Base-by-base conservation (phyloP, 92 coral and sea anemone species). In the Paragorgia papillata region DNA sequence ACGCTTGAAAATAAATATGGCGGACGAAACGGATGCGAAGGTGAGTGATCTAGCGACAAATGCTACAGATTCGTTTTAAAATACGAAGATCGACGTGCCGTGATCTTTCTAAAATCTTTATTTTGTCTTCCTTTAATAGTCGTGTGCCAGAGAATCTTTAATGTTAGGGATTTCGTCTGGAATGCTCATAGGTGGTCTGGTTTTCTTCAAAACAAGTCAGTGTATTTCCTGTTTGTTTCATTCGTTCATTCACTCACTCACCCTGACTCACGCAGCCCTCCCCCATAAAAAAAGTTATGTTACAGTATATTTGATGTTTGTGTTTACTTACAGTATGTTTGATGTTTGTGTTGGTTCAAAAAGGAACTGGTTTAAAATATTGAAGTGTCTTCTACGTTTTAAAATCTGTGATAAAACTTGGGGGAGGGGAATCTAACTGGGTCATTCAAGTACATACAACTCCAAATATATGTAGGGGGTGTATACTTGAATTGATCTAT, bases 151-250 rank as follows among this genome's bases (percentile, higher is more conserved):
- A 20, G 95, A 94, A 39, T 85, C 97, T 13, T 83, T 94, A 34
- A 13, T 91, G 66, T 83, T 88, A 60, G 98, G 98, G 2, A 94
- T 94, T 27, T 79, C 74, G 10, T 92, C 95, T 1, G 95, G 98
- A 9, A 41, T 91, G 29, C 67, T 81, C 10, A 46, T 79, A 66
- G 97, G 95, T 0, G 63, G 64, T 26, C 80, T 84, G 32, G 88
- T 84, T 44, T 94, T 89, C 79, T 39, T 94, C 0, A 91, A 85
- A 84, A 85, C 97, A 62, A 88, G 98, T 94, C 35, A 91, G 98
- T 82, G n/a, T 24, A 33, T 31, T 20, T 9, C 25, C n/a, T 12
- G 14, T 19, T n/a, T 17, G 9, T 65, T 62, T 24, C 8, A 66
- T 19, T 29, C 2, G 7, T 15, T 40, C 14, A 14, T n/a, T n/a